Base-by-base conservation (phyloP, 1,140 invertebrate species). In the Nomia melanderi region DNA sequence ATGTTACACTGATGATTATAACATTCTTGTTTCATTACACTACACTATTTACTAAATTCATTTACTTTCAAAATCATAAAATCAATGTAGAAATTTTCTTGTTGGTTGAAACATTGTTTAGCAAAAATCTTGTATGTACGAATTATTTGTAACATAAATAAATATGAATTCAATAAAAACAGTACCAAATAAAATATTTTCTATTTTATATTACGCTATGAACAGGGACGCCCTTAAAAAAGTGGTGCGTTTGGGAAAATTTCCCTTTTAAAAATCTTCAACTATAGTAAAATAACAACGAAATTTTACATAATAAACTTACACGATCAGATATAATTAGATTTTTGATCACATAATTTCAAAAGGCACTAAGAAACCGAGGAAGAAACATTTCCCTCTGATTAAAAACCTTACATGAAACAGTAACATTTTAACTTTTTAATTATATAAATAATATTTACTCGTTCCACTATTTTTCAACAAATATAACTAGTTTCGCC, bases 151-250 rank as follows among this genome's bases (percentile, higher is more conserved):
- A 33, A 1, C 14, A 59, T 20, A 59, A 31, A 71, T 75, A 69
- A 62, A 77, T 23, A 77, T 39, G 41, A 70, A 50, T 62, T 31
- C 64, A 14, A 59, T 65, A 25, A 47, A 65, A 11, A 70, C 62
- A 31, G 8, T 72, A 53, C 20, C 70, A 62, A 63, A 54, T 69
- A 14, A 66, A 71, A 39, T 60, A 33, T 65, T 36, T 65, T 39
- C 17, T 36, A 36, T 39, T 76, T 41, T 67, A 27, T 31, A 67
- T 71, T 50, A 36, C 41, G 33, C 73, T 56, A 71, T 69, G 29
- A 74, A 59, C 77, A 70, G 47, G 47, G 47, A n/a, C 20, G n/a
- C 47, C 47, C 47, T 50, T 50, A 50, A 50, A n/a, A 50, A n/a
- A 7, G 0, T 50, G 8, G 33, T 3, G 33, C 33, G 3, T 8